Evolutionary conservation across 2,888 invertebrate genomes (phyloP).

Genomic region (Chaetogeoica ovagalla): DNA sequence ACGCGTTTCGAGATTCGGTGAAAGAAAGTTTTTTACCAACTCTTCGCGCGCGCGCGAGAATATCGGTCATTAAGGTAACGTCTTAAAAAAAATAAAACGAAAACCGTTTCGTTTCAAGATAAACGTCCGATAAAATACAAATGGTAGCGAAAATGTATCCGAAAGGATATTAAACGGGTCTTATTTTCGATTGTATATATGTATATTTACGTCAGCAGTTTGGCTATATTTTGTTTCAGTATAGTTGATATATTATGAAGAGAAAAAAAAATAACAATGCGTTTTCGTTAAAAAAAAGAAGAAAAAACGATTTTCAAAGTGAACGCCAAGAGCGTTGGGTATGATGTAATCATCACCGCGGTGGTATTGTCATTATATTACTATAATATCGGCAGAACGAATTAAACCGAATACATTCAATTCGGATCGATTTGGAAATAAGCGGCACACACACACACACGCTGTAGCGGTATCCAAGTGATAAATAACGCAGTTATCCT

Average conservation of each 20-base stretch:
- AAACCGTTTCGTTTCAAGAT: conserved; percentile 1
- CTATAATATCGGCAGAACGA: not conserved
- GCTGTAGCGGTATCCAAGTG: not conserved
- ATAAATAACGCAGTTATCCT: not conserved
- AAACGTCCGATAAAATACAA: conserved; percentile 29
- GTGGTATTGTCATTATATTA: not conserved
- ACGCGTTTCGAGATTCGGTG: not conserved
- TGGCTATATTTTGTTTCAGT: not conserved
- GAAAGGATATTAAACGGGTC: conserved; percentile 25
- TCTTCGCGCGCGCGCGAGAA: not conserved
- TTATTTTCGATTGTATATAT: not conserved
- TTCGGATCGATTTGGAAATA: not conserved
- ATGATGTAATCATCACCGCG: not conserved
- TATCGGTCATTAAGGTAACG: conserved; percentile 25
- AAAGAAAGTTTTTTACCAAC: conserved; percentile 18
- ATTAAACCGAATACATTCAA: not conserved
- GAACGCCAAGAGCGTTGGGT: not conserved
- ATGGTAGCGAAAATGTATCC: conserved; percentile 18
- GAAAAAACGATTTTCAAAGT: not conserved
- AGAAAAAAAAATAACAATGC: too few relatives aligned
- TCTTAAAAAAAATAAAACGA: not conserved
- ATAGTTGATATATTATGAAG: not conserved
- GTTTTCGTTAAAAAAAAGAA: not conserved
- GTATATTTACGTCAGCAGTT: too few relatives aligned
- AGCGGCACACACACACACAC: not conserved